Base-by-base conservation (phyloP, 2,797 vertebrate genomes). In the Cygnus olor region DNA sequence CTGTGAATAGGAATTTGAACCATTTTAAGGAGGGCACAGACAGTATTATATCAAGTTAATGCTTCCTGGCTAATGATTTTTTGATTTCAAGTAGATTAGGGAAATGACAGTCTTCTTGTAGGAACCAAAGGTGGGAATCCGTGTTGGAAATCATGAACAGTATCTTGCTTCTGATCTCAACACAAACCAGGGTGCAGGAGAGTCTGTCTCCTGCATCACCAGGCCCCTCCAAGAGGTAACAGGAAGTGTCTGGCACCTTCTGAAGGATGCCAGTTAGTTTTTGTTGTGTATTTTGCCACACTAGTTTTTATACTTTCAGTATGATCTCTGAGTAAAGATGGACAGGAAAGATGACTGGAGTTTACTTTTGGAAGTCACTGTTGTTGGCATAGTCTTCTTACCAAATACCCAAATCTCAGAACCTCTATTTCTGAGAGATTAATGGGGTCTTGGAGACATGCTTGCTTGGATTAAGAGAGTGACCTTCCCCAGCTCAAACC, bases 331-430 rank as follows among this genome's bases (percentile, higher is more conserved):
- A 45, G 42, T 4, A n/a, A 44, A 32, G 24, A 51, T 14, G 25
- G 24, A 38, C 65, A 60, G 40, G 34, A 72, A 42, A 49, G 61
- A 44, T 5, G 9, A 34, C 66, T 15, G 40, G 12, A 2, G 20
- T 38, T 14, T 30, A 40, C 56, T 56, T 20, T 36, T 1, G 0
- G 32, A 73, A 44, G 34, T 56, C n/a, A 8, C 32, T 0, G 1
- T 4, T 71, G 65, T 17, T 54, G 38, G 58, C 1, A 0, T 17
- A 38, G 74, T 25, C 56, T 56, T 69, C 27, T 51, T 28, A 15
- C n/a, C 25, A 27, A 11, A 0, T 13, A 51, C 28, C 13, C 8
- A 20, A 70, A 53, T 10, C 14, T 5, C 4, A 63, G 36, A 11
- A 38, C 20, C n/a, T 65, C 42, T 49, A 1, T 28, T 76, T 76